phyloP scores from a whole-genome alignment of 2,888 invertebrate genomes.

The Nephrotoma guestfalica region DNA sequence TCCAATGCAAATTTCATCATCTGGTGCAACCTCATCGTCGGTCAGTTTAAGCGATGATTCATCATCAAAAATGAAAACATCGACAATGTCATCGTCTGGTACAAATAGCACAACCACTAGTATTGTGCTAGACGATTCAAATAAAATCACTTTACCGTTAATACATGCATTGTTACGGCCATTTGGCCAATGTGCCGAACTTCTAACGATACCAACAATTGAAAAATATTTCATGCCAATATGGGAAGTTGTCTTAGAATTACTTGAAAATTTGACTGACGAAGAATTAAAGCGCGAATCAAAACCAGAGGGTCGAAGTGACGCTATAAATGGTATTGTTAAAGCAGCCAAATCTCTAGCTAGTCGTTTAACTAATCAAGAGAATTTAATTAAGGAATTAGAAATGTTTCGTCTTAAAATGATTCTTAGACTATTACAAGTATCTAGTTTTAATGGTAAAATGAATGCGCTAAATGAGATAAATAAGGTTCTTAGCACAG shows the following conservation, averaged over 20 bases:
- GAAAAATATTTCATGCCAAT: conserved; percentile 87
- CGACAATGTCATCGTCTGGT: conserved; percentile 13
- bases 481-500: conserved; percentile 87
- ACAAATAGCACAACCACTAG: conserved; percentile 14
- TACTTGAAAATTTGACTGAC: conserved; percentile 84
- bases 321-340: conserved; percentile 87
- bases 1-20: conserved; percentile 18
- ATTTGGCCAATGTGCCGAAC: conserved; percentile 83
- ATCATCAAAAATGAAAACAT: conserved; percentile 15
- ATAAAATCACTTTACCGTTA: conserved; percentile 50
- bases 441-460: conserved; percentile 96
- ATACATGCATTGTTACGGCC: conserved; percentile 75
- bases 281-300: conserved; percentile 93
- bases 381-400: conserved; percentile 54
- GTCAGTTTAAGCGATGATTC: conserved; percentile 14
- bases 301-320: conserved; percentile 86
- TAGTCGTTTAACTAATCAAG: conserved; percentile 68
- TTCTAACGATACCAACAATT: conserved; percentile 78
- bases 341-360: conserved; percentile 84
- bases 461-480: conserved; percentile 98
- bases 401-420: conserved; percentile 94
- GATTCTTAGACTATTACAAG: conserved; percentile 84
- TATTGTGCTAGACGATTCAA: conserved; percentile 17
- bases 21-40: conserved; percentile 10
- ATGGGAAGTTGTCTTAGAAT: conserved; percentile 79